These are phyloP conservation scores for Sylvicapra grimmia DNA, from an alignment of 2,113 vertebrate species.

Conservation along the genomic window DNA sequence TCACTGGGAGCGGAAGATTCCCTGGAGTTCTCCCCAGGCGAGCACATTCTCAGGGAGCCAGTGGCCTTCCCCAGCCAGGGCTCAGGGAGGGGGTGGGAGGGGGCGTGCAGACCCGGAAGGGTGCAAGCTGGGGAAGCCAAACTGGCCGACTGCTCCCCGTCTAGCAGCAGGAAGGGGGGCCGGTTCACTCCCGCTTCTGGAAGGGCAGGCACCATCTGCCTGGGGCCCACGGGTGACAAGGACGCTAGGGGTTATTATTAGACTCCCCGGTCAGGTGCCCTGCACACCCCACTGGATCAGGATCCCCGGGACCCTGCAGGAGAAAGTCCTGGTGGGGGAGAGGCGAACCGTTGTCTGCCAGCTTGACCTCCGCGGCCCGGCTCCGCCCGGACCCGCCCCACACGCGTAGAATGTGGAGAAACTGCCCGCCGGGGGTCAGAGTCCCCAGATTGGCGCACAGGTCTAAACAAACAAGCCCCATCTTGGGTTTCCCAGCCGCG, in stretches of 20 bases:
- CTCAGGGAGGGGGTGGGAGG: not conserved
- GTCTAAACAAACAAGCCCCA: not conserved
- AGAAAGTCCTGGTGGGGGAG: not conserved
- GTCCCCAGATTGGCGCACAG: not conserved
- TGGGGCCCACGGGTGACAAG: not conserved
- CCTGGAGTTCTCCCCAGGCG: constrained; percentile 9
- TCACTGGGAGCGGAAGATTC: not conserved
- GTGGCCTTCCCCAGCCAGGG: not conserved
- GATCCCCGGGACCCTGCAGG: not conserved
- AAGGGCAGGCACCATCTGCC: not conserved
- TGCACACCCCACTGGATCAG: not conserved
- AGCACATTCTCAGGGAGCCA: not conserved
- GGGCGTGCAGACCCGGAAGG: not conserved
- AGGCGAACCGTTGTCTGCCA: not conserved
- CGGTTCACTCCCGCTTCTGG: not conserved
- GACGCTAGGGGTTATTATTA: constrained; percentile 18
- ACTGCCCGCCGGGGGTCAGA: not conserved
- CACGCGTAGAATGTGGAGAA: not conserved
- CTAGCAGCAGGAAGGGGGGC: not conserved
- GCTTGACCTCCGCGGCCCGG: not conserved
- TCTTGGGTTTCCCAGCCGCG: not conserved
- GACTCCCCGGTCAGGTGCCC: not conserved
- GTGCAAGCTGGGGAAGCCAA: not conserved
- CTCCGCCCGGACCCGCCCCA: not conserved
- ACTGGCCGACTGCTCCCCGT: not conserved